Percentiles rank a stretch among this genome's conserved stretches.
Conservation (phyloP, 2,888 invertebrate species). For the Criorhina ranunculi region DNA sequence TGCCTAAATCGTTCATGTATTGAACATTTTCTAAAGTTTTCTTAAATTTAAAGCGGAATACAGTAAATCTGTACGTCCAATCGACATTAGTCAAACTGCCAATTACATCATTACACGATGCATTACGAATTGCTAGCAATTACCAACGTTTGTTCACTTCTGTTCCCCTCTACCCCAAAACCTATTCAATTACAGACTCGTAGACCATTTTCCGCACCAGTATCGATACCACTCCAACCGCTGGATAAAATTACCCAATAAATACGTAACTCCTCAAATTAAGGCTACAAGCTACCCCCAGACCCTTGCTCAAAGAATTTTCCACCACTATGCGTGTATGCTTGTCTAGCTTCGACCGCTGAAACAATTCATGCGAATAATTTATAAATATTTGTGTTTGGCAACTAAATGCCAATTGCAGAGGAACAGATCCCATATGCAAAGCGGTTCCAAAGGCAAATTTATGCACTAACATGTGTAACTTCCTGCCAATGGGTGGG, state of each 20-base stretch:
- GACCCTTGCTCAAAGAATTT: not conserved
- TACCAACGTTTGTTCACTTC: not conserved
- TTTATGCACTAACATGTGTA: not conserved
- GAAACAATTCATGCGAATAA: not conserved
- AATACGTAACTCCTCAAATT: conserved; percentile 6
- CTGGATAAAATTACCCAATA: not conserved
- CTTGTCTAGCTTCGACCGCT: not conserved
- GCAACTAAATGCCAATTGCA: conserved; percentile 15
- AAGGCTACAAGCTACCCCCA: not conserved
- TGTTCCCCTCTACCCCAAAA: not conserved
- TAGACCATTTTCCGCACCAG: not conserved
- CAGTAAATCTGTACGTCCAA: no score
- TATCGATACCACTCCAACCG: not conserved
- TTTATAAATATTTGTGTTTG: conserved; percentile 37
- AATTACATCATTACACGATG: no score
- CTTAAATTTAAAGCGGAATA: no score
- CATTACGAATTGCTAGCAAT: no score
- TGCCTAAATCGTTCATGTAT: no score
- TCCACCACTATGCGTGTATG: not conserved
- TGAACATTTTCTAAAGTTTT: no score
- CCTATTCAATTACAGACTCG: not conserved
- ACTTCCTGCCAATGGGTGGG: conserved; percentile 6
- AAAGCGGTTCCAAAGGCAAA: no score
- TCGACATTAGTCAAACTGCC: no score
- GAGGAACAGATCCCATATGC: not conserved